Evolutionary conservation across 2,797 vertebrate species (phyloP).

Genomic region (Ibycter americanus): DNA sequence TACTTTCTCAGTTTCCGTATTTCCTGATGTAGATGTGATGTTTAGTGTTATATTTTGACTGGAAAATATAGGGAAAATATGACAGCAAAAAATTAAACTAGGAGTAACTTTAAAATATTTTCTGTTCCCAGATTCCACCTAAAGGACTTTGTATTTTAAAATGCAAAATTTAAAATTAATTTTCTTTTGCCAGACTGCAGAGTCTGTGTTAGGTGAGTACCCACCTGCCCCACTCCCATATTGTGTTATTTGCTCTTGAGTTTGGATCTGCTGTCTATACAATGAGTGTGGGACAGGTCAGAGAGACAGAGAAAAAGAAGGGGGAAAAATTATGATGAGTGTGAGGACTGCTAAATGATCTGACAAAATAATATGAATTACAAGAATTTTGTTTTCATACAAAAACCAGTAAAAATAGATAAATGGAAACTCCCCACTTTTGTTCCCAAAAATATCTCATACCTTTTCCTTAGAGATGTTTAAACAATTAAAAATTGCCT

Average conservation of each 20-base stretch:
- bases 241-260: background rate
- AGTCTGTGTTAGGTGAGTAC: background rate
- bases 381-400: background rate
- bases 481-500: background rate
- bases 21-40: background rate
- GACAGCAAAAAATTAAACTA: background rate
- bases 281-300: background rate
- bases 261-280: background rate
- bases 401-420: background rate
- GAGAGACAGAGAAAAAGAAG: background rate
- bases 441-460: background rate
- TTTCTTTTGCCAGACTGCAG: background rate
- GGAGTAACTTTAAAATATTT: background rate
- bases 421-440: background rate
- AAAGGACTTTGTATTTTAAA: background rate
- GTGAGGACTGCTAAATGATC: background rate
- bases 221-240: fast-evolving
- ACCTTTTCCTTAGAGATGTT: background rate
- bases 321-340: background rate
- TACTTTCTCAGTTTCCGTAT: background rate
- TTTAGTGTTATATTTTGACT: background rate
- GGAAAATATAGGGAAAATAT: background rate
- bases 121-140: background rate
- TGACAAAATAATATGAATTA: background rate
- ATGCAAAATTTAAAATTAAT: background rate